Conservation (phyloP, 2,113 vertebrate genomes). For the Ceyx cyanopectus region DNA sequence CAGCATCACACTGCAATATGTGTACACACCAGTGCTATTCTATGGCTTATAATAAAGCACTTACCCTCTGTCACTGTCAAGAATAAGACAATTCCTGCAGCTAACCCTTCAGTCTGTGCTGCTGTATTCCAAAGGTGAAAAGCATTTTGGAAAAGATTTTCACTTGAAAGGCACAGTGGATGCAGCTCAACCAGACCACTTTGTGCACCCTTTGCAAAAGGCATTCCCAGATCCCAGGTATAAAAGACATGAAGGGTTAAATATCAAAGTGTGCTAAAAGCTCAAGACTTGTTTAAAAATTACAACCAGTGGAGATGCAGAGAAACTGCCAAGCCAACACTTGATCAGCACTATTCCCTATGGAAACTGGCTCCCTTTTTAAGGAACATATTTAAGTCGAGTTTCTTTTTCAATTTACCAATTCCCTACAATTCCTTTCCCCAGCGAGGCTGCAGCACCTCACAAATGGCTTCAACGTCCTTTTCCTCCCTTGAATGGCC, state of each 20-base stretch:
- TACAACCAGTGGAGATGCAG: neutral
- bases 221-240: neutral
- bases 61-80: constrained; percentile 34
- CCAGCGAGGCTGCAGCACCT: neutral
- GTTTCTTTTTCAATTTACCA: neutral
- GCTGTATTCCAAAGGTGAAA: neutral
- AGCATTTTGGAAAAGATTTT: neutral
- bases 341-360: neutral
- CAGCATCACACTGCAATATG: neutral
- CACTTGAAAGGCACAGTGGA: neutral
- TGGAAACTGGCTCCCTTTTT: neutral
- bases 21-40: neutral
- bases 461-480: neutral
- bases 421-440: neutral
- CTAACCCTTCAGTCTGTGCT: neutral
- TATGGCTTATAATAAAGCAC: neutral
- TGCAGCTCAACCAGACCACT: neutral
- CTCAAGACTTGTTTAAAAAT: neutral
- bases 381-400: neutral
- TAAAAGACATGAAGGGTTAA: neutral
- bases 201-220: neutral
- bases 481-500: constrained; percentile 39
- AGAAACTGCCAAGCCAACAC: neutral
- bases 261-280: neutral
- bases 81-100: neutral